Evolutionary conservation across 1,140 invertebrate species (phyloP).

Genomic region (Steinernema feltiae): DNA sequence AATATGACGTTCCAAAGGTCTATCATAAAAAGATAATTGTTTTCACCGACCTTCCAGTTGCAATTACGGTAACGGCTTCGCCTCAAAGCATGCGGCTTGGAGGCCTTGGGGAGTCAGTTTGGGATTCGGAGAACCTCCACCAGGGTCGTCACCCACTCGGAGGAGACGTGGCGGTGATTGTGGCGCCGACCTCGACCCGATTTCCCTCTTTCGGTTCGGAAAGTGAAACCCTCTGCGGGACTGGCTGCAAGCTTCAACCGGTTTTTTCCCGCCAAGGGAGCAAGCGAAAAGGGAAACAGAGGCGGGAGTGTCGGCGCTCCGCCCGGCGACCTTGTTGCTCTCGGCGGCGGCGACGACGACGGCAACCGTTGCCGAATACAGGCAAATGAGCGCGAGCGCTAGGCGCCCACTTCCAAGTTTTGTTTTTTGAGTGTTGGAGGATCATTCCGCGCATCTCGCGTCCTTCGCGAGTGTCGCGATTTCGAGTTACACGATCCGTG

Average conservation of each 20-base stretch:
- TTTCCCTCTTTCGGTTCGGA: background rate
- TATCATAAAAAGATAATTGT: background rate
- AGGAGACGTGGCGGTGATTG: no score
- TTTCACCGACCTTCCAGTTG: background rate
- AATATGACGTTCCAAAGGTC: background rate
- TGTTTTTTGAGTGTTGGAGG: background rate
- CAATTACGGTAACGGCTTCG: background rate
- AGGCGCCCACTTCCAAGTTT: background rate
- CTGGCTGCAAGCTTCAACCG: background rate
- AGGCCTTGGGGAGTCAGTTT: background rate
- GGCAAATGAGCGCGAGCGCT: background rate
- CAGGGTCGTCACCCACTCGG: background rate
- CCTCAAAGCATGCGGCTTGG: background rate
- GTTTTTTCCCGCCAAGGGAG: background rate
- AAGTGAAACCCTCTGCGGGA: slow-evolving; percentile 15
- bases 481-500: no score
- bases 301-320: background rate
- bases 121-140: background rate
- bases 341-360: background rate
- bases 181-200: background rate
- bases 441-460: no score
- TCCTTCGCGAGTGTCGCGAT: no score
- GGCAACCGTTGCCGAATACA: slow-evolving; percentile 1
- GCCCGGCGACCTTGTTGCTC: slow-evolving; percentile 4
- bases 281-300: background rate